phyloP scores from a whole-genome alignment of 2,888 invertebrate genomes.

The Amiota mariae region DNA sequence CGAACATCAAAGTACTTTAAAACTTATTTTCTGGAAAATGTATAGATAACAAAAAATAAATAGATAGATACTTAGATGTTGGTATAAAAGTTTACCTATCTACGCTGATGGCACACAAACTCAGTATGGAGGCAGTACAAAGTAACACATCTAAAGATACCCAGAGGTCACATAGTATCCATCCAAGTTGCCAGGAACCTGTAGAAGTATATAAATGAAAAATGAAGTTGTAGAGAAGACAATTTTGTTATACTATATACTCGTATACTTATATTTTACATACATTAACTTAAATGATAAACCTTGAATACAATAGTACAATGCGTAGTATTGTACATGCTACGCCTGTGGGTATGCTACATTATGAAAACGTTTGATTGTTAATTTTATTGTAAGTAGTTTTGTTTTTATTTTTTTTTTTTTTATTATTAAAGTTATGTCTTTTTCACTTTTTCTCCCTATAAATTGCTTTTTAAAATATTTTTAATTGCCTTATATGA shows the following conservation, averaged over 20 bases:
- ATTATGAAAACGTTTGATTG: not conserved
- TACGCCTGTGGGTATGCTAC: no score
- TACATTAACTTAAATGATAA: no score
- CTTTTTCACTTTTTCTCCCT: no score
- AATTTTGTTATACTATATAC: not conserved
- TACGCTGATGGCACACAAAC: constrained; percentile 93
- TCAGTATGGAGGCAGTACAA: constrained; percentile 94
- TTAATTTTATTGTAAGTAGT: not conserved
- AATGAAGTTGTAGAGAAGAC: not conserved
- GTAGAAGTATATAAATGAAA: constrained; percentile 55
- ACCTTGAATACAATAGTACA: no score
- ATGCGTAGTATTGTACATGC: no score
- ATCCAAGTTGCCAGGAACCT: constrained; percentile 92
- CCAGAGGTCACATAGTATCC: constrained; percentile 92
- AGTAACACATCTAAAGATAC: constrained; percentile 92
- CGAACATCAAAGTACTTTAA: constrained; percentile 4
- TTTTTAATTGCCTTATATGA: no score
- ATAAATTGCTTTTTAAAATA: no score
- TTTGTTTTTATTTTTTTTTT: no score
- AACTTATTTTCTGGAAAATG: not conserved
- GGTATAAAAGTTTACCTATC: constrained; percentile 76
- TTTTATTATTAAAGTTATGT: no score
- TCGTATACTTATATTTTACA: no score
- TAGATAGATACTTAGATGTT: not conserved
- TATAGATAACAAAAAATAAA: not conserved